Evolutionary conservation across 2,797 vertebrate species (phyloP), one percentile per base, ranked within the genome.

Genomic region (Linurgus olivaceus): DNA sequence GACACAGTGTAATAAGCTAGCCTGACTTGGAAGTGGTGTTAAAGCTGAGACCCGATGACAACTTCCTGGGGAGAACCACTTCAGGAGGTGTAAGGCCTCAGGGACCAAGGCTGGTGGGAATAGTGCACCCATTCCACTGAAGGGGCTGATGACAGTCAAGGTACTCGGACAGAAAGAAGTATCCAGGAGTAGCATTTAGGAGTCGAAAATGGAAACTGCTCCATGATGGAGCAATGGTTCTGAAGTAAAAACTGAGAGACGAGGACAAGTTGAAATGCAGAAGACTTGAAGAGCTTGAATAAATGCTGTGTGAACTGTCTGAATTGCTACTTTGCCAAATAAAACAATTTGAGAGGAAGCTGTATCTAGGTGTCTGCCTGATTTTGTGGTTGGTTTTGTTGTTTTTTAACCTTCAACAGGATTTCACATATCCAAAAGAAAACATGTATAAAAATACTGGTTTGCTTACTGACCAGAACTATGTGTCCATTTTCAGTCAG

Each of bases 281-380:
- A 95, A 93, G 87, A 84, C 63, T 86, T 86, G 79, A 95, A 95
- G 90, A 94, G 96, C 71, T 96, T 96, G 95, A 86, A 79, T 92
- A 93, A 94, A 81, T 94, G 94, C 93, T 84, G 91, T 97, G 95
- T 96, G 95, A 96, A 96, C 89, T 96, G 93, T 96, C 94, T 95
- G 96, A 93, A 93, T 76, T 97, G 96, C 96, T 96, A 96, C 76
- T 94, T 96, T 94, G 96, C 96, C 96, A 97, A 97, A 97, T 97
- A 97, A 97, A 96, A 95, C 19, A 84, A 87, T 88, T 68, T 78
- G 82, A 96, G 89, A 96, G 94, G 89, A 96, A 96, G 59, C 89
- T 94, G 76, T 88, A 67, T 62, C 51, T 48, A 44, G 25, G 72
- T 95, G 88, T 96, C 79, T 66, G 72, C n/a, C 28, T 94, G 47